phyloP scores from a whole-genome alignment of 2,797 vertebrate species.

The Sebastes iracundus region DNA sequence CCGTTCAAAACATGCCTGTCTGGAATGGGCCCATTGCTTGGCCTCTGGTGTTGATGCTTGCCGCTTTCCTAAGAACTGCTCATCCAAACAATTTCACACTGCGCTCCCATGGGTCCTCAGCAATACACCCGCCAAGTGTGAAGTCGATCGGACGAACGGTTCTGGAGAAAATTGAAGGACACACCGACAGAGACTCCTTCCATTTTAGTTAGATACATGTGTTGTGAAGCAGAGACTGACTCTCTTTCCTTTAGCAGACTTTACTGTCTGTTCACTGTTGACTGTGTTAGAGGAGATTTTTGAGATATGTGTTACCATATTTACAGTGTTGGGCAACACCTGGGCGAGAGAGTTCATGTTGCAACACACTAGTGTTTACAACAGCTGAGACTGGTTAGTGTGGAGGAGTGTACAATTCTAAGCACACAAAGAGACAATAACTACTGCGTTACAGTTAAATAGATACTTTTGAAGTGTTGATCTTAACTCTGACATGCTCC shows the following conservation, averaged over 20 bases:
- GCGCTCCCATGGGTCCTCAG: too few relatives aligned
- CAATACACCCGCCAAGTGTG: too few relatives aligned
- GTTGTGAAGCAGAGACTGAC: neutral
- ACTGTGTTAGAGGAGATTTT: neutral
- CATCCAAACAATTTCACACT: too few relatives aligned
- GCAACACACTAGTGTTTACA: neutral
- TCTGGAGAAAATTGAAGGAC: too few relatives aligned
- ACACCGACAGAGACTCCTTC: too few relatives aligned
- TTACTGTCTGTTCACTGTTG: neutral
- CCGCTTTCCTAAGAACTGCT: too few relatives aligned
- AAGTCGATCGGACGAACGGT: too few relatives aligned
- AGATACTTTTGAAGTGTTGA: neutral
- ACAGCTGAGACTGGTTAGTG: neutral
- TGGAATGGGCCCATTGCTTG: too few relatives aligned
- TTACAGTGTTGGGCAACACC: neutral
- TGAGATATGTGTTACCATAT: neutral
- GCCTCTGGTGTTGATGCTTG: too few relatives aligned
- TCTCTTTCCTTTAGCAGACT: neutral
- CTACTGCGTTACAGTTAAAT: neutral
- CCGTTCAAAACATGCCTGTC: too few relatives aligned
- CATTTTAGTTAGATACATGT: too few relatives aligned
- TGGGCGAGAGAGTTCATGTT: neutral
- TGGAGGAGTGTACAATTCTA: neutral
- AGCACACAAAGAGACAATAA: neutral
- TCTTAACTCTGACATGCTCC: neutral